phyloP scores from a whole-genome alignment of 2,113 vertebrate species.

The Pongo abelii region DNA sequence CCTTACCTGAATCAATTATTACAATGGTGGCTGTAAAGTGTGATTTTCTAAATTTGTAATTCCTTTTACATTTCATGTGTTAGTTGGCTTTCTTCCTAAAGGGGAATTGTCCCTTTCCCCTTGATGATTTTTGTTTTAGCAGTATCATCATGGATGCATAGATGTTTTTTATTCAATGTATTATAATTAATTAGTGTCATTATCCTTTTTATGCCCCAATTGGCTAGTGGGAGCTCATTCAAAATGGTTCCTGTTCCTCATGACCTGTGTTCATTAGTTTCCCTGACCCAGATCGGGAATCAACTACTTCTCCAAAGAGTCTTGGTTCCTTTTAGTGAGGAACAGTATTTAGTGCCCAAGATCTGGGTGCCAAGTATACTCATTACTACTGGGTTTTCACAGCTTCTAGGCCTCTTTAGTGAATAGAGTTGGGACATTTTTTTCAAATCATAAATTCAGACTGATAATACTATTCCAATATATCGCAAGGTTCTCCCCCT shows the following conservation, averaged over 20 bases:
- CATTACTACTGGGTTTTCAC: background rate
- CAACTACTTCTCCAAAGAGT: background rate
- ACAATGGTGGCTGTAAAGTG: background rate
- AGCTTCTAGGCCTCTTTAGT: background rate
- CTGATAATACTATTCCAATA: conserved; percentile 11
- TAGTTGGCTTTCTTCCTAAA: background rate
- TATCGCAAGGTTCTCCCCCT: background rate
- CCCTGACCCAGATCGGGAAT: background rate
- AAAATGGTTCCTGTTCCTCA: conserved; percentile 23
- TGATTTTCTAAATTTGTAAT: conserved; percentile 25
- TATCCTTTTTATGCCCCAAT: conserved; percentile 22
- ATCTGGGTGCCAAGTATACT: background rate
- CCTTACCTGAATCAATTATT: conserved; percentile 3
- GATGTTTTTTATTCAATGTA: conserved; percentile 17
- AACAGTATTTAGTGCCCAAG: background rate
- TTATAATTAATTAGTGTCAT: conserved; percentile 25
- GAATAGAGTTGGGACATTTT: background rate
- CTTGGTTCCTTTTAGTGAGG: conserved; percentile 42
- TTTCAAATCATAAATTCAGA: conserved; percentile 8
- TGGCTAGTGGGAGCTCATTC: conserved; percentile 6
- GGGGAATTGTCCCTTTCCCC: background rate
- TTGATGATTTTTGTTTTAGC: background rate
- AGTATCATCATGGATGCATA: background rate
- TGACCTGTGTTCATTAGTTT: conserved; percentile 14
- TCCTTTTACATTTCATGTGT: background rate